phyloP scores from a whole-genome alignment of 2,888 invertebrate genomes.

The Ferrisia virgata region DNA sequence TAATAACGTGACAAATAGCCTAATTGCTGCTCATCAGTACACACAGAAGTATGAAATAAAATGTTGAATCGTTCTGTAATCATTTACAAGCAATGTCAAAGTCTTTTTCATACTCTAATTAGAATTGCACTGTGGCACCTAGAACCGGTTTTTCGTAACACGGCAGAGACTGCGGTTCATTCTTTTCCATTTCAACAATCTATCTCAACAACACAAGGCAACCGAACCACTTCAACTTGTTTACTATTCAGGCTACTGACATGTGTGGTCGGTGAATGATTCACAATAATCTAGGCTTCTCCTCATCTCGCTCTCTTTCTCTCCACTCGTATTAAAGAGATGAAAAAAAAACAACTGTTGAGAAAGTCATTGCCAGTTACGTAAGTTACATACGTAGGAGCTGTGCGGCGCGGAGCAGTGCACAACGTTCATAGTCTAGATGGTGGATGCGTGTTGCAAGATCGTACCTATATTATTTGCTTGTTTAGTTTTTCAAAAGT shows the following conservation, averaged over 20 bases:
- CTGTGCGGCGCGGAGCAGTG: neutral
- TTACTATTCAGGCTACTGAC: neutral
- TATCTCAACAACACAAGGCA: conserved; percentile 2
- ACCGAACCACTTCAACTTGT: too few relatives aligned
- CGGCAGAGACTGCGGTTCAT: neutral
- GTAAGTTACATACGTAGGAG: too few relatives aligned
- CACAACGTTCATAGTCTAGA: neutral
- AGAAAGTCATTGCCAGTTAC: conserved; percentile 43
- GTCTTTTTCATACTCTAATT: neutral
- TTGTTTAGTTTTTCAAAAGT: neutral
- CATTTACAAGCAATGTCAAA: conserved; percentile 8
- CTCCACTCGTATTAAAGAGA: neutral
- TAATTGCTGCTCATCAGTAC: too few relatives aligned
- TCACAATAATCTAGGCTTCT: neutral
- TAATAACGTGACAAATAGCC: neutral
- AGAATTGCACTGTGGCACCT: neutral
- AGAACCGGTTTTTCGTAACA: neutral
- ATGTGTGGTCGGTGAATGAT: neutral
- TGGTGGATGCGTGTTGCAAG: neutral
- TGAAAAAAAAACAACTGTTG: neutral
- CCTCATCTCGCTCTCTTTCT: neutral
- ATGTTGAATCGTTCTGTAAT: neutral
- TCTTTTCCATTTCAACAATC: neutral
- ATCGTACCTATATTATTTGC: neutral
- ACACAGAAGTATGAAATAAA: neutral